Percentiles rank a stretch among this genome's conserved stretches.
Conservation (phyloP, 2,113 vertebrate genomes). For the Leptodactylus fuscus region DNA sequence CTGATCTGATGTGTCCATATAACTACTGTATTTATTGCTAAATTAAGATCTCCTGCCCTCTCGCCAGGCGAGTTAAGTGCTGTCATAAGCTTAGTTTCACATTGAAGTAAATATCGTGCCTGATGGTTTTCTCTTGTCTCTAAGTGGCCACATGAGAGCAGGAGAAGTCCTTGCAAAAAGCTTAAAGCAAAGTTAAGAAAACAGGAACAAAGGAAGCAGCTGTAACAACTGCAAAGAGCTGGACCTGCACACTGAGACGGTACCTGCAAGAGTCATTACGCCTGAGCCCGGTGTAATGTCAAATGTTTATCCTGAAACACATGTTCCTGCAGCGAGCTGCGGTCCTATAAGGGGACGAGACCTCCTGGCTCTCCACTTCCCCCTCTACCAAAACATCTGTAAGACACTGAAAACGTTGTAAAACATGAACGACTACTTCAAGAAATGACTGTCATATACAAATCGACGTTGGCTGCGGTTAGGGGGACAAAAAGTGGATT, state of each 20-base stretch:
- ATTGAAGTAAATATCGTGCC: constrained; percentile 53
- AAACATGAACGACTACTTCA: constrained; percentile 32
- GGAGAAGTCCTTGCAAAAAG: constrained; percentile 59
- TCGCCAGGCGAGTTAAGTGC: neutral
- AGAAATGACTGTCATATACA: neutral
- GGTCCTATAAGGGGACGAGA: constrained; percentile 51
- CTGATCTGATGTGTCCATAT: neutral
- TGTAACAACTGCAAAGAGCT: constrained; percentile 57
- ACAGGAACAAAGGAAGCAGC: constrained; percentile 40
- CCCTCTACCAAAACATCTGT: constrained; percentile 39
- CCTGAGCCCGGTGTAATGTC: constrained; percentile 38
- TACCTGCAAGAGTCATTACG: constrained; percentile 56
- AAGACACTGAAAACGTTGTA: constrained; percentile 35
- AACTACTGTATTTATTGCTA: constrained; percentile 18
- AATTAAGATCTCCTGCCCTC: neutral
- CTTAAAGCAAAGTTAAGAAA: constrained; percentile 62
- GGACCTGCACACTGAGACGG: constrained; percentile 42
- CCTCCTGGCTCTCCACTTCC: constrained; percentile 26
- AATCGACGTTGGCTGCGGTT: neutral
- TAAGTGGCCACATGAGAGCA: constrained; percentile 35
- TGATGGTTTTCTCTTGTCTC: constrained; percentile 39
- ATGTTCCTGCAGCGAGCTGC: neutral
- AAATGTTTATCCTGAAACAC: constrained; percentile 57
- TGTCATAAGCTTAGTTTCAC: constrained; percentile 52
- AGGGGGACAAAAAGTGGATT: neutral